Evolutionary conservation across 1,140 invertebrate genomes (phyloP).

Genomic region (Lamellibrachia luymesi): DNA sequence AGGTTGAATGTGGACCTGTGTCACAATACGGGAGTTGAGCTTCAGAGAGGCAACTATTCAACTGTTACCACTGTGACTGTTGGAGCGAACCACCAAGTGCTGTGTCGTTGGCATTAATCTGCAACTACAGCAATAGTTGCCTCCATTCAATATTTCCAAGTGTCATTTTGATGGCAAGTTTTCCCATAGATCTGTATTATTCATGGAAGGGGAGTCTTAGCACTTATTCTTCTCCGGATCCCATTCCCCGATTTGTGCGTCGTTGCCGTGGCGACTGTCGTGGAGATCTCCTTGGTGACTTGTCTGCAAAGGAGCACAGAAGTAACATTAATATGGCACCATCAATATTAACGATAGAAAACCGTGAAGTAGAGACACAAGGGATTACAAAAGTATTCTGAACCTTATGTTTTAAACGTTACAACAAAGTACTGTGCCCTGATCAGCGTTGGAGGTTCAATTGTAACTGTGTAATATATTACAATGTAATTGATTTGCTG

Average conservation of each 20-base stretch:
- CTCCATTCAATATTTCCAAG: not conserved
- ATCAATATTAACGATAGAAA: too few relatives aligned
- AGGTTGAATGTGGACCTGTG: too few relatives aligned
- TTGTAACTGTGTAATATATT: too few relatives aligned
- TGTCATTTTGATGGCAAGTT: not conserved
- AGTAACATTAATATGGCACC: too few relatives aligned
- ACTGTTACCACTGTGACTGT: not conserved
- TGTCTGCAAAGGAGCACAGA: slow-evolving; percentile 36
- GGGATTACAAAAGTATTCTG: too few relatives aligned
- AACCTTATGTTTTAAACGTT: too few relatives aligned
- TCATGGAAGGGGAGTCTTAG: not conserved
- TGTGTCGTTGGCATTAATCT: not conserved
- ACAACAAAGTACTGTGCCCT: too few relatives aligned
- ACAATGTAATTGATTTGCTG: too few relatives aligned
- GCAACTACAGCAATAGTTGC: not conserved
- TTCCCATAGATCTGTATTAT: not conserved
- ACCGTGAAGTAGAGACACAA: too few relatives aligned
- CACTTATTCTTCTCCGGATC: slow-evolving; percentile 28
- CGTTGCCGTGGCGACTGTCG: slow-evolving; percentile 51
- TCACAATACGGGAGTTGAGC: too few relatives aligned
- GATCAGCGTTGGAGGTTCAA: too few relatives aligned
- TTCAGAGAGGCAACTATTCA: not conserved
- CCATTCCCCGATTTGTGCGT: slow-evolving; percentile 46
- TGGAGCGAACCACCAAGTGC: not conserved
- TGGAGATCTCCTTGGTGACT: slow-evolving; percentile 48